Evolutionary conservation across 2,888 invertebrate genomes (phyloP), one percentile per base, ranked within the genome.

Genomic region (Pseudococcus jackbeardsleyi): DNA sequence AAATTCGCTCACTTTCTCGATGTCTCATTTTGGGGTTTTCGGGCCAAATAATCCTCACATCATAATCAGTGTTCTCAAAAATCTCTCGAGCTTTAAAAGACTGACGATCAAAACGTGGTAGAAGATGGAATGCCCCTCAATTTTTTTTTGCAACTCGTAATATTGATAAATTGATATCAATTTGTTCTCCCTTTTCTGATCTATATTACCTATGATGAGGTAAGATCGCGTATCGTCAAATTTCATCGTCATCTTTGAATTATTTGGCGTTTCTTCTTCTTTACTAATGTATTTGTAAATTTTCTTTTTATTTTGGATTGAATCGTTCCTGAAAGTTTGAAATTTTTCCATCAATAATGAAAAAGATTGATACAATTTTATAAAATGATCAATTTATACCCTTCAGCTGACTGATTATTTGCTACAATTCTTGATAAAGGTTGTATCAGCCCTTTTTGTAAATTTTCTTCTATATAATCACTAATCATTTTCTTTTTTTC

Each of bases 371-470:
- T 22, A 22, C 22, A 19, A n/a, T 59, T 59, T 8, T 9, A 22
- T 64, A 12, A 22, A 33, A 7, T 72, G 33, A 72, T 17, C 1
- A 39, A 33, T 33, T 82, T 82, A 82, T 82, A 82, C 79, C 19
- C 46, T 7, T 82, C 42, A 3, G n/a, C 19, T 4, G 79, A 46
- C 46, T 4, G 19, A 46, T 82, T 22, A 33, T 42, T 59, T 59
- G 39, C 12, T 5, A 88, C 77, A 39, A 33, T 82, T n/a, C 92
- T 91, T 26, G 92, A 91, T 19, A 97, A 91, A 0, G 97, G 97
- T 90, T 93, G 93, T 0, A 97, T 93, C n/a, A 93, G 93, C 9
- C 95, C 96, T 39, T 90, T 92, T 19, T 92, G 91, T 54, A 97
- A 93, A 82, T 95, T 96, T 15, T 93, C 91, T n/a, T 92, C 91